Base-by-base conservation (phyloP, 2,888 invertebrate species). In the Megastigmus dorsalis region DNA sequence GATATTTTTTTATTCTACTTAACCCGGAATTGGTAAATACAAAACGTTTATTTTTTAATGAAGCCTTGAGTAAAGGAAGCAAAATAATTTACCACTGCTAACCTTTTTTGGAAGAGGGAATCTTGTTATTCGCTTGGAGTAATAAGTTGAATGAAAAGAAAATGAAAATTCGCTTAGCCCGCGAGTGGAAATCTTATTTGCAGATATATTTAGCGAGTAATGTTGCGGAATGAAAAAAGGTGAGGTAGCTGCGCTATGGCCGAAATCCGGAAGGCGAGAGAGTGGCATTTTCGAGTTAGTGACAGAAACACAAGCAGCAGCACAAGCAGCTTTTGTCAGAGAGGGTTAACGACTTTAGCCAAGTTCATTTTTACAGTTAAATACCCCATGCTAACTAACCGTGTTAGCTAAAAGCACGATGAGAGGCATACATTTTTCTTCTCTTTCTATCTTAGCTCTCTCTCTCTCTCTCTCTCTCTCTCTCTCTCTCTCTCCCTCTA, bases 341-440 rank as follows among this genome's bases (percentile, higher is more conserved):
- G 23, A 15, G 30, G 28, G 45, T 45, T 67, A 57, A 67, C 55
- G 54, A 48, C 55, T 55, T 55, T 33, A 43, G 26, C 33, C 45
- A 57, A 67, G 45, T 57, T 45, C 10, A 54, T 67, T 67, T 67
- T 43, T 45, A 67, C 55, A 45, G 45, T 41, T 57, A 67, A 67
- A 33, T 41, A 18, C 33, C 33, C 13, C 30, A 1, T 26, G 7
- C 38, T 59, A 45, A 38, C 26, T 62, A 62, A 20, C 62, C 62
- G 30, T 48, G n/a, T n/a, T n/a, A 30, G 62, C 33, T 48, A 62
- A 62, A 62, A 62, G 33, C 48, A 9, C 30, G 33, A 48, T 48
- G 62, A 20, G 45, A 48, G 20, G 57, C 9, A 59, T 62, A 52
- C 7, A 18, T 57, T 10, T 60, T 41, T 48, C 48, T 20, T 38